Percentiles rank a stretch among this genome's conserved stretches.
Evolutionary conservation across 2,888 invertebrate genomes (phyloP).

Genomic region (Melieria omissa): DNA sequence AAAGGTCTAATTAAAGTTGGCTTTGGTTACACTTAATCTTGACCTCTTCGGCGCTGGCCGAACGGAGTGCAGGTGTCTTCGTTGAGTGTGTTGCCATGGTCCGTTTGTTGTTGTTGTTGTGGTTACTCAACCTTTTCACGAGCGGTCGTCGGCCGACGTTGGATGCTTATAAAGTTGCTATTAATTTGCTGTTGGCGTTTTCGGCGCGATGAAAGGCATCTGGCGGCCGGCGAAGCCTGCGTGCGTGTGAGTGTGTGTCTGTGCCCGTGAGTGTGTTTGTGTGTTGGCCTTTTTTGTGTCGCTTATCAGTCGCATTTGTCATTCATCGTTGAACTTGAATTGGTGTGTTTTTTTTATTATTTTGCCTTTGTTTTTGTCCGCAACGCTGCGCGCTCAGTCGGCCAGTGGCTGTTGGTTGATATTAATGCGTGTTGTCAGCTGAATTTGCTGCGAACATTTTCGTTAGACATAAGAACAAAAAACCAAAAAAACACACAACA

Average conservation of each 20-base stretch:
- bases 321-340: conserved; percentile 37
- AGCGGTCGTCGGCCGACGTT: not conserved
- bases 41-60: conserved; percentile 9
- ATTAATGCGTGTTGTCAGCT: conserved; percentile 34
- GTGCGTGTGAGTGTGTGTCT: not conserved
- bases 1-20: conserved; percentile 37
- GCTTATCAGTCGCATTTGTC: conserved; percentile 39
- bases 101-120: conserved; percentile 15
- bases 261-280: not conserved
- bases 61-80: conserved; percentile 27
- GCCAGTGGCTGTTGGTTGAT: conserved; percentile 20
- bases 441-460: conserved; percentile 20
- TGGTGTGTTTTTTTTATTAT: conserved; percentile 5
- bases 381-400: not conserved
- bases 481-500: too few relatives aligned
- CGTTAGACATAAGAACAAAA: not conserved
- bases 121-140: conserved; percentile 18
- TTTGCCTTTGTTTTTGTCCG: not conserved
- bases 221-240: not conserved
- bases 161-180: conserved; percentile 33
- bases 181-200: conserved; percentile 37
- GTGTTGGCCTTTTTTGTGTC: not conserved
- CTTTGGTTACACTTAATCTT: conserved; percentile 39
- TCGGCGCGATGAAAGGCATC: conserved; percentile 40
- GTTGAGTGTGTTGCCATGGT: not conserved